These are phyloP conservation scores for Plotosus lineatus DNA, from an alignment of 2,113 vertebrate genomes.

Conservation along the genomic window DNA sequence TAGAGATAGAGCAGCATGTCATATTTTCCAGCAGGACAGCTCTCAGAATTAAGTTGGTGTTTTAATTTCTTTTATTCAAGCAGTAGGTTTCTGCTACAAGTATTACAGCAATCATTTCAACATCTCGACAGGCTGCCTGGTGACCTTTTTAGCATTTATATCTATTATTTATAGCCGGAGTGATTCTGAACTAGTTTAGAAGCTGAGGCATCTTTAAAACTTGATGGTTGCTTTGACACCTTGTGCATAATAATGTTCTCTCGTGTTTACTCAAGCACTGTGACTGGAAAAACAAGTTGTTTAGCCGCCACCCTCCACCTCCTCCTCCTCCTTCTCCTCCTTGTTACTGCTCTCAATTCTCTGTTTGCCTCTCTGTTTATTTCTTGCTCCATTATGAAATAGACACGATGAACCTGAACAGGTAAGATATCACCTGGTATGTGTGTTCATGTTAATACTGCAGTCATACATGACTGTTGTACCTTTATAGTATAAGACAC, in stretches of 20 bases:
- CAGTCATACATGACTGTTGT: not conserved
- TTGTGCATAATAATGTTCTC: slow-evolving; percentile 1
- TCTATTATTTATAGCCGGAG: not conserved
- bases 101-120: not conserved
- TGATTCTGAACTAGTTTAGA: not conserved
- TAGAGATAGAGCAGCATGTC: not conserved
- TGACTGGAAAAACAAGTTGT: slow-evolving; percentile 40
- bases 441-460: not conserved
- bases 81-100: not conserved
- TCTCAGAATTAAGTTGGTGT: not conserved
- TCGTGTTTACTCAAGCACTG: slow-evolving; percentile 24
- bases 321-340: not conserved
- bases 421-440: slow-evolving; percentile 22
- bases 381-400: slow-evolving; percentile 7
- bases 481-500: not conserved
- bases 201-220: not conserved
- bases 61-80: not conserved
- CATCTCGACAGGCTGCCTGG: not conserved
- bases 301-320: slow-evolving; percentile 8
- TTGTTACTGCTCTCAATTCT: not conserved
- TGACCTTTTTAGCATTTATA: not conserved
- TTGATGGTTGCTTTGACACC: not conserved
- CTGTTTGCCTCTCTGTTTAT: not conserved
- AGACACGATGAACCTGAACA: slow-evolving; percentile 2
- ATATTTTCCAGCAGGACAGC: not conserved